A percentile compares a stretch with the other conserved stretches of the same genome.
Conservation (phyloP, 2,113 vertebrate species). For the Blennius ocellaris region DNA sequence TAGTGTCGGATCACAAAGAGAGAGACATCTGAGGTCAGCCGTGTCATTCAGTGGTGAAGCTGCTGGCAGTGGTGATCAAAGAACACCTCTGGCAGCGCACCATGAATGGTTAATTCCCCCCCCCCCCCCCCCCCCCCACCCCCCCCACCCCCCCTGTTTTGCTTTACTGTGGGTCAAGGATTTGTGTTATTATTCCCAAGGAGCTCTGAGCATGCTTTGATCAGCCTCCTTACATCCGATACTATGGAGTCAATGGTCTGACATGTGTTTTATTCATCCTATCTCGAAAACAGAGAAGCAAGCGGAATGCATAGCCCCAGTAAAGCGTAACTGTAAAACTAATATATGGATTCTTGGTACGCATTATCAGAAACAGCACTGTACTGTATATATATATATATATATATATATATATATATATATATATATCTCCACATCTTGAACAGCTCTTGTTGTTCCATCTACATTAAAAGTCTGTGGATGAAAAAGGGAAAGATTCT, state of each 20-base stretch:
- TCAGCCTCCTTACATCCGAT: constrained; percentile 46
- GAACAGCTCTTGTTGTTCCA: no score
- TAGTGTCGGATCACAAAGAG: constrained; percentile 48
- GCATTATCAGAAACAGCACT: background rate
- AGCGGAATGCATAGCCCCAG: background rate
- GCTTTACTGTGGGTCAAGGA: constrained; percentile 48
- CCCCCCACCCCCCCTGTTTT: constrained; percentile 16
- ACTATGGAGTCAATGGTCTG: constrained; percentile 20
- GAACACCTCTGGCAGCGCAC: constrained; percentile 25
- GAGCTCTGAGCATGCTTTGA: constrained; percentile 57
- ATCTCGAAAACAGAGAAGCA: constrained; percentile 8
- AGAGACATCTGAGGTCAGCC: constrained; percentile 61
- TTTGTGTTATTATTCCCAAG: constrained; percentile 60
- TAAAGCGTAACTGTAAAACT: background rate
- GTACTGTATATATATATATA: background rate
- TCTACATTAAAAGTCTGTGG: no score
- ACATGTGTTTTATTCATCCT: constrained; percentile 31
- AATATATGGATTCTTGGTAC: background rate
- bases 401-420: no score
- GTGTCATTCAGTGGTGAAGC: constrained; percentile 35
- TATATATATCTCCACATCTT: no score
- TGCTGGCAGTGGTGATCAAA: constrained; percentile 65
- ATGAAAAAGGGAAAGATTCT: no score
- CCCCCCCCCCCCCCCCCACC: background rate
- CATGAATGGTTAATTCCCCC: constrained; percentile 63